A percentile compares a stretch with the other conserved stretches of the same genome.
phyloP scores from a whole-genome alignment of 2,888 invertebrate species.

The Bedellia somnulentella region DNA sequence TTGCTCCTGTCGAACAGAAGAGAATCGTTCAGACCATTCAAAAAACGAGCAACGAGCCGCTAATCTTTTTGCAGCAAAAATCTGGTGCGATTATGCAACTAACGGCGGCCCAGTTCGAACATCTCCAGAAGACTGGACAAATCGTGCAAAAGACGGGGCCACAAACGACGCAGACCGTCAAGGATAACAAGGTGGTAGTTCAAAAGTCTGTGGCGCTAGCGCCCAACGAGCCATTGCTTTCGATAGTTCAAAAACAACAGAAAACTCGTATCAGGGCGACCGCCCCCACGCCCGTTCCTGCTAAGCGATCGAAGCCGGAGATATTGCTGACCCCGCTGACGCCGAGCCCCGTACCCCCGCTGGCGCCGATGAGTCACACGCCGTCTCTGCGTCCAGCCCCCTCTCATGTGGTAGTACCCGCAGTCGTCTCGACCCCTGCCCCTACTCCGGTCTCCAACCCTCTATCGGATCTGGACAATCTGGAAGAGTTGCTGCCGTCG shows the following conservation, averaged over 20 bases:
- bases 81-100: slow-evolving; percentile 51
- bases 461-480: slow-evolving; percentile 36
- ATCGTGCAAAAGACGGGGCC: slow-evolving; percentile 30
- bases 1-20: slow-evolving; percentile 33
- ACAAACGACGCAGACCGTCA: slow-evolving; percentile 11
- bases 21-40: slow-evolving; percentile 35
- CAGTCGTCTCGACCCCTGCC: slow-evolving; percentile 14
- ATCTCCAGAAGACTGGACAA: slow-evolving; percentile 48
- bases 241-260: slow-evolving; percentile 24
- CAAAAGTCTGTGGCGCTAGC: slow-evolving; percentile 30
- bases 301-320: neutral
- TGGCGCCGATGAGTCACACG: slow-evolving; percentile 17
- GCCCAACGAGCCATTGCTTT: slow-evolving; percentile 20
- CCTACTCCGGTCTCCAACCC: slow-evolving; percentile 18
- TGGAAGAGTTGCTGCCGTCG: slow-evolving; percentile 47
- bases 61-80: slow-evolving; percentile 48
- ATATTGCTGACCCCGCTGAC: neutral
- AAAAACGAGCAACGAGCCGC: slow-evolving; percentile 34
- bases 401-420: slow-evolving; percentile 6
- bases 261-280: slow-evolving; percentile 16
- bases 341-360: neutral
- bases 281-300: slow-evolving; percentile 10
- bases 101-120: slow-evolving; percentile 52
- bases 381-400: slow-evolving; percentile 17
- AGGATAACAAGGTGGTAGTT: slow-evolving; percentile 30